Base-by-base conservation (phyloP, 1,140 invertebrate species). In the Drosophila eugracilis region DNA sequence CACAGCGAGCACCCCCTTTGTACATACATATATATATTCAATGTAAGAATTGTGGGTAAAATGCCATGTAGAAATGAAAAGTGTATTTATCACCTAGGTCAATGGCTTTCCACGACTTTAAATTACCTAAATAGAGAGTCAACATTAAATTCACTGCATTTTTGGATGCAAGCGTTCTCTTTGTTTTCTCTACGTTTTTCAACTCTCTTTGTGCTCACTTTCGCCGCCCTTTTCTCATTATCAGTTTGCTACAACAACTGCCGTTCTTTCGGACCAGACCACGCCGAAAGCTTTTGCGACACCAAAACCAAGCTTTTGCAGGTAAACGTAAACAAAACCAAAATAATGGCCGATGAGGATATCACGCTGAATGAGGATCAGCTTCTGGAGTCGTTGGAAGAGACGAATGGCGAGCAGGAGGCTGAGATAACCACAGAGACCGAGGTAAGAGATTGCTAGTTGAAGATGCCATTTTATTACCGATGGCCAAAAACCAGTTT, bases 391-490 rank as follows among this genome's bases (percentile, higher is more conserved):
- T 91, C 91, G 53, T 69, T 91, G 65, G 91, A 91, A 14, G 91
- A 92, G 72, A 89, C 91, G 28, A 91, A 91, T 71, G 90, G 91
- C 36, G 91, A 91, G 41, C 83, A 90, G 83, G 90, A 91, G 75
- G 49, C 90, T 53, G 91, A 91, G 65, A 49, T 91, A 21, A 63
- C 71, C 49, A 89, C 79, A 75, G 89, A 90, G 52, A 80, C 79
- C 30, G 91, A 91, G 85, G 91, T 92, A 74, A 91, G n/a, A n/a
- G n/a, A n/a, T n/a, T n/a, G n/a, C n/a, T n/a, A n/a, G 85, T 75
- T 21, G 28, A 17, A 19, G 4, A 1, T 14, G 7, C 15, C 15
- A 1, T 14, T 12, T 12, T 24, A 49, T 3, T 22, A 21, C 3
- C 17, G 10, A 22, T 42, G 48, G 28, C 36, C 48, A 32, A 65